Evolutionary conservation across 2,888 invertebrate species (phyloP).

Genomic region (Ashinkailepas kermadecensis): DNA sequence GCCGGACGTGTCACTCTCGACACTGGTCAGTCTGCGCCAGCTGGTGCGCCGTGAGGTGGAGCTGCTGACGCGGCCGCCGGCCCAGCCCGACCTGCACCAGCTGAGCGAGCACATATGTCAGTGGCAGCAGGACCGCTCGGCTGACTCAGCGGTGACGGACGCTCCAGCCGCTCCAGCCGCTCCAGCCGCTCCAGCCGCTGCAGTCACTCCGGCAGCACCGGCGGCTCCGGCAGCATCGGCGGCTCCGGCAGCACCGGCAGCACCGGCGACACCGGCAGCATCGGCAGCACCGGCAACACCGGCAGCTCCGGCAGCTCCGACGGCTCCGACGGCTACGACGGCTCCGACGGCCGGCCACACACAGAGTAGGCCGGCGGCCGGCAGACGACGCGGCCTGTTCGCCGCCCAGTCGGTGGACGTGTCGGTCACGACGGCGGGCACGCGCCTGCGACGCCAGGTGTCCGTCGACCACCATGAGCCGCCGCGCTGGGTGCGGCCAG

Average conservation of each 20-base stretch:
- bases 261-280: neutral
- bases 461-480: slow-evolving; percentile 10
- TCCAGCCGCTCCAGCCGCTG: no score
- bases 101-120: slow-evolving; percentile 12
- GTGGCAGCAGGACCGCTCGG: neutral
- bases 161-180: no score
- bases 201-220: no score
- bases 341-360: slow-evolving; percentile 25
- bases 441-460: neutral
- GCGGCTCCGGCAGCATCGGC: no score
- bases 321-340: slow-evolving; percentile 13
- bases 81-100: slow-evolving; percentile 7
- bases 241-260: no score
- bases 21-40: slow-evolving; percentile 1
- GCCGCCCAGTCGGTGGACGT: neutral
- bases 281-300: no score
- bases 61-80: slow-evolving; percentile 20
- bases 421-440: neutral
- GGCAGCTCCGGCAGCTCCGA: no score
- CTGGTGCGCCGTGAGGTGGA: slow-evolving; percentile 24
- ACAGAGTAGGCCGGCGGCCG: neutral
- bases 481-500: neutral
- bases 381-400: neutral
- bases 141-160: no score
- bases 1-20: neutral